phyloP scores from a whole-genome alignment of 2,888 invertebrate genomes.

The Erebia epiphron region DNA sequence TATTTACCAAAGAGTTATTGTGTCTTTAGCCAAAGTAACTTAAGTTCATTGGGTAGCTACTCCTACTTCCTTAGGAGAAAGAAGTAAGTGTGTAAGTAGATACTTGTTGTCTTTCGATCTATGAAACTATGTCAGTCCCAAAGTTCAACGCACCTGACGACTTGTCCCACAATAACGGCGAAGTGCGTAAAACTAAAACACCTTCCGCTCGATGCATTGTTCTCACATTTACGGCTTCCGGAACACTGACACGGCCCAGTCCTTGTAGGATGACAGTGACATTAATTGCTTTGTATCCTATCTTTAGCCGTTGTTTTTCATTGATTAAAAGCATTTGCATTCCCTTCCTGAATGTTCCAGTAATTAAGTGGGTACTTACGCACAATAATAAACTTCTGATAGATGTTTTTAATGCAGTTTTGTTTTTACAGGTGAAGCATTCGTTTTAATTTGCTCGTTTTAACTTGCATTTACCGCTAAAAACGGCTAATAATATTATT shows the following conservation, averaged over 20 bases:
- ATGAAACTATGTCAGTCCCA: constrained; percentile 6
- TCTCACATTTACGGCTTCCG: constrained; percentile 36
- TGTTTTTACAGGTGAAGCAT: neutral
- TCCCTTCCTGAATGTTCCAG: constrained; percentile 3
- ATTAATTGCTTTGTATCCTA: constrained; percentile 30
- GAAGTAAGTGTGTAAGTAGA: neutral
- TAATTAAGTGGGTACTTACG: neutral
- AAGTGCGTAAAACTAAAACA: constrained; percentile 32
- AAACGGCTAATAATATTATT: neutral
- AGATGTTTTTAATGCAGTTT: neutral
- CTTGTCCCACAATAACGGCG: constrained; percentile 20
- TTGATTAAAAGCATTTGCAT: constrained; percentile 7
- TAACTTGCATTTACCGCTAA: neutral
- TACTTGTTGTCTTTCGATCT: neutral
- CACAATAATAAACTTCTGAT: constrained; percentile 3
- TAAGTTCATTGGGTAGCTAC: neutral
- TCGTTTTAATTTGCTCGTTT: neutral
- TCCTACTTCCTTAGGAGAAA: neutral
- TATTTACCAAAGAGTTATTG: too few species aligned
- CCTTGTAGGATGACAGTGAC: constrained; percentile 30
- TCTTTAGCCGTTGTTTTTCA: constrained; percentile 18
- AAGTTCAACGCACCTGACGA: constrained; percentile 28
- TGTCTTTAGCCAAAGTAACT: too few species aligned
- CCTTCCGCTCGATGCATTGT: constrained; percentile 35
- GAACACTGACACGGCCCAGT: constrained; percentile 25